Percentiles rank a stretch among this genome's conserved stretches.
Conservation (phyloP, 2,797 vertebrate genomes). For the Karalla daura region DNA sequence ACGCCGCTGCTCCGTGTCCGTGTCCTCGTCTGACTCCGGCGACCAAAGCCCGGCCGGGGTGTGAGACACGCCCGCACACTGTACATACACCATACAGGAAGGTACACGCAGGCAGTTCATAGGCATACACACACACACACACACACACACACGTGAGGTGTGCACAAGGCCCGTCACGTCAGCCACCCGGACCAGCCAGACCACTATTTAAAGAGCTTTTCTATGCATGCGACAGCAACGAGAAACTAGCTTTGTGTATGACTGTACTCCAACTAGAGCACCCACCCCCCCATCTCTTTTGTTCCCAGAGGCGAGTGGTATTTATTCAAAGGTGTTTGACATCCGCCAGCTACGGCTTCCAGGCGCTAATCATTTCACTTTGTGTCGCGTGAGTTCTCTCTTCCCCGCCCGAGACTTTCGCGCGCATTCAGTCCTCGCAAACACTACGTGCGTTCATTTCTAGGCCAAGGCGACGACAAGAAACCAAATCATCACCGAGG, state of each 20-base stretch:
- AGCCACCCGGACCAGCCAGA: constrained; percentile 49
- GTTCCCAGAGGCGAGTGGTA: constrained; percentile 27
- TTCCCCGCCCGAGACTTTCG: constrained; percentile 17
- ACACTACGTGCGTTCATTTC: constrained; percentile 34
- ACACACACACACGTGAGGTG: constrained; percentile 15
- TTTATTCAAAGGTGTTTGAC: constrained; percentile 46
- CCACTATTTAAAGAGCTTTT: constrained; percentile 44
- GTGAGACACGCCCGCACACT: constrained; percentile 53
- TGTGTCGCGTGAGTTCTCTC: not conserved
- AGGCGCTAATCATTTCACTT: constrained; percentile 30
- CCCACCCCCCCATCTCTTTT: constrained; percentile 8
- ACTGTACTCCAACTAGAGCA: constrained; percentile 25
- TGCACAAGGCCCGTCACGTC: constrained; percentile 22
- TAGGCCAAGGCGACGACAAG: constrained; percentile 17
- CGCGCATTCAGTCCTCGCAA: constrained; percentile 30
- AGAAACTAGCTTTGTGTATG: constrained; percentile 23
- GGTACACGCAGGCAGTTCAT: constrained; percentile 34
- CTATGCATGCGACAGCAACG: constrained; percentile 28
- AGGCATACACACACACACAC: constrained; percentile 24
- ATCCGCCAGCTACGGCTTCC: constrained; percentile 19
- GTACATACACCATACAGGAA: constrained; percentile 27
- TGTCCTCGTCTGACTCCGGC: constrained; percentile 80
- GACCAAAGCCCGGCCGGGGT: constrained; percentile 71
- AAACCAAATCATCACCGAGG: constrained; percentile 15
- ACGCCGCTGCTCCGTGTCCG: constrained; percentile 75